phyloP scores from a whole-genome alignment of 2,797 vertebrate genomes.

The Eleutherodactylus coqui region DNA sequence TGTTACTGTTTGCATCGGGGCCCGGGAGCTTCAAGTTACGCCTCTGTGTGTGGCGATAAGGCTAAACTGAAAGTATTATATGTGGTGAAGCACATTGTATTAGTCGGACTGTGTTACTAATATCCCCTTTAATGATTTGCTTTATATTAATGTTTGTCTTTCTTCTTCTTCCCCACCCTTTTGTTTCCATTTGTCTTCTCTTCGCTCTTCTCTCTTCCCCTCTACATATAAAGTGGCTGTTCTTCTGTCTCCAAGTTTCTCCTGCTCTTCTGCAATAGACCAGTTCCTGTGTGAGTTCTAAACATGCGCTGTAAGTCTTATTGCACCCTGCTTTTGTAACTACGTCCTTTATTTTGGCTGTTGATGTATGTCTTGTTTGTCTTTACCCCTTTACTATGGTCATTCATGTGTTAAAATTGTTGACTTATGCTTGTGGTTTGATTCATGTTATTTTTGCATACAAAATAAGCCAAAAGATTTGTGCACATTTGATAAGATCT shows the following conservation, averaged over 20 bases:
- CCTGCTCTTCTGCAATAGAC: constrained; percentile 95
- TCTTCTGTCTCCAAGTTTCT: constrained; percentile 94
- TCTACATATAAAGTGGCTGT: constrained; percentile 84
- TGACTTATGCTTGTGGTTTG: not conserved
- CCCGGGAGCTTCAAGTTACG: too few species aligned
- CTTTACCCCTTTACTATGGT: not conserved
- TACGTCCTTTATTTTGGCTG: constrained; percentile 15
- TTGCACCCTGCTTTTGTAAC: constrained; percentile 63
- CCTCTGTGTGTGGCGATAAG: not conserved
- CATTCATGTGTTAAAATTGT: not conserved
- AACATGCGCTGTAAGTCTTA: constrained; percentile 76
- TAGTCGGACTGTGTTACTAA: constrained; percentile 3
- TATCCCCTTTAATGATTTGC: constrained; percentile 41
- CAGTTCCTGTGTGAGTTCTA: constrained; percentile 90
- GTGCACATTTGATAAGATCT: not conserved
- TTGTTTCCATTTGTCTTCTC: constrained; percentile 64
- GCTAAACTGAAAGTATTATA: not conserved
- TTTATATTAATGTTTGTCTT: constrained; percentile 70
- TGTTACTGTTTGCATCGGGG: too few species aligned
- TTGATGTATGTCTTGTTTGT: constrained; percentile 18
- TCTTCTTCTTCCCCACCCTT: constrained; percentile 67
- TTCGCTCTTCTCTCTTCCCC: constrained; percentile 68
- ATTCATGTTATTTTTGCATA: not conserved
- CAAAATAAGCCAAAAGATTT: not conserved
- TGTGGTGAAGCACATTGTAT: not conserved